phyloP scores from a whole-genome alignment of 2,888 invertebrate genomes.

The Chorisops tibialis region DNA sequence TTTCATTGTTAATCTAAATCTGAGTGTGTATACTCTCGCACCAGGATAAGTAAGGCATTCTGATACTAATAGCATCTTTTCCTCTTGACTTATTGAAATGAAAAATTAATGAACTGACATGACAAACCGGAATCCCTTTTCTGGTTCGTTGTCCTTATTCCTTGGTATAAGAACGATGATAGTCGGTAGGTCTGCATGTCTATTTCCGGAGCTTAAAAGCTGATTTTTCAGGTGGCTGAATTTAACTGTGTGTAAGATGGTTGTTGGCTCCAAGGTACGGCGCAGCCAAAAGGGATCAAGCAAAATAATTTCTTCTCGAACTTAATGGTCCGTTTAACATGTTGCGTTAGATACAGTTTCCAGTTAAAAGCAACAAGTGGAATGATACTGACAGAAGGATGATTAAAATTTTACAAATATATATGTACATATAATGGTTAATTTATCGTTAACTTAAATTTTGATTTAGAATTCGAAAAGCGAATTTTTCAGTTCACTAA shows the following conservation, averaged over 20 bases:
- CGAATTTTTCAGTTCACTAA: no score
- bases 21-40: no score
- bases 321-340: conserved; percentile 34
- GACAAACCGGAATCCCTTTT: conserved; percentile 34
- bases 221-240: conserved; percentile 34
- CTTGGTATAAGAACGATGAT: conserved; percentile 10
- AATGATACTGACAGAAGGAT: conserved; percentile 11
- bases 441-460: no score
- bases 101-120: conserved; percentile 35
- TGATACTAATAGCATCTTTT: background rate
- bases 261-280: background rate
- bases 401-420: conserved; percentile 15
- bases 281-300: conserved; percentile 9
- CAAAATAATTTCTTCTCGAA: conserved; percentile 26
- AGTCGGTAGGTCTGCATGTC: conserved; percentile 24
- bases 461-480: no score
- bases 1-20: no score
- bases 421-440: no score
- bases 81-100: conserved; percentile 31
- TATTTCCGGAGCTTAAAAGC: conserved; percentile 35
- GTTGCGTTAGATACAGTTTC: conserved; percentile 14
- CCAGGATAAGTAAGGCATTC: no score
- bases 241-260: conserved; percentile 1
- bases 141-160: conserved; percentile 29
- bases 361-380: conserved; percentile 7